Base-by-base conservation (phyloP, 2,113 vertebrate species). In the Albula glossodonta region DNA sequence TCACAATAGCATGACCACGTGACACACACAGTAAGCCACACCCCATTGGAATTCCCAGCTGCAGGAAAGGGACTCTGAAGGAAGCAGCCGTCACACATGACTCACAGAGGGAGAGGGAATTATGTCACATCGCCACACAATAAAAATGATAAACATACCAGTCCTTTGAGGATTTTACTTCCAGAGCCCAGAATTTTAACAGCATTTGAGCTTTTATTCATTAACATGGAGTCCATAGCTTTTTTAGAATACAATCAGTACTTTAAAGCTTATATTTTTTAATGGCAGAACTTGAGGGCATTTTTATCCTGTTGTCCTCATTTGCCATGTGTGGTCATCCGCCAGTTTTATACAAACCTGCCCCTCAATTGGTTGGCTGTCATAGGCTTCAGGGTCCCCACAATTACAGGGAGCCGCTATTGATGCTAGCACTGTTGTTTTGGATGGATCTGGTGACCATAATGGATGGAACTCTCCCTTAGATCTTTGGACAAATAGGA, bases 1-100 rank as follows among this genome's bases (percentile, higher is more conserved):
- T 91, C 80, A 93, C 92, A 94, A 93, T 93, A 93, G 90, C 86
- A 83, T 89, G 74, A 88, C 93, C 93, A 92, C 88, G 90, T 94
- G 92, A 93, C 87, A 56, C 9, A 41, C 50, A 49, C 12, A 1
- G 17, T 15, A 1, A 84, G 85, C 84, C 85, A 22, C 70, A n/a
- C 63, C n/a, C 49, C 48, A 41, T 50, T 50, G 49, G 25, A 19
- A 83, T 87, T 86, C 90, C 88, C 87, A 91, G 86, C 86, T 88
- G 90, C 89, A 89, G 91, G 89, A 86, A 90, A 92, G 90, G 6
- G 5, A 83, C 87, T 48, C 0, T 57, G 81, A 90, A 91, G 92
- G 91, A 95, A 92, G 88, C 86, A 82, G 63, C 82, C 70, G 17
- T n/a, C 63, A 31, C 22, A 9, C 70, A 41, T 41, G 31, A 41